Conservation (phyloP, 1,140 invertebrate species). For the Halotydeus destructor region DNA sequence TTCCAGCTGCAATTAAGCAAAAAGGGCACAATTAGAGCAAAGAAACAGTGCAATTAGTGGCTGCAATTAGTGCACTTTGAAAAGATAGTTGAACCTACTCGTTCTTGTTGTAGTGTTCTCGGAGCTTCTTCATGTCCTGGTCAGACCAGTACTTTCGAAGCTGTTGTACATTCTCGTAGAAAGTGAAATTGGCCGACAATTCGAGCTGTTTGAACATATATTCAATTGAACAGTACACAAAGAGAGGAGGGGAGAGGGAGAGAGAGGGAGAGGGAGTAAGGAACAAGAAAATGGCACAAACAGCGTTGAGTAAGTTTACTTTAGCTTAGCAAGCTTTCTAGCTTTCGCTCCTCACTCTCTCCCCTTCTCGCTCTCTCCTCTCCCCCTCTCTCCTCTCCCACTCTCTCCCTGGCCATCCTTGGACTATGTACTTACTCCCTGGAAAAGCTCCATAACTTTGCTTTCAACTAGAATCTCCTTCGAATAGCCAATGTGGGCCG, state of each 20-base stretch:
- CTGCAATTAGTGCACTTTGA: background rate
- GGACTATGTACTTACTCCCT: slow-evolving; percentile 22
- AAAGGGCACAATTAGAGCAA: background rate
- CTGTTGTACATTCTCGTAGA: background rate
- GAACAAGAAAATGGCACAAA: no score
- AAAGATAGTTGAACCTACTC: slow-evolving; percentile 2
- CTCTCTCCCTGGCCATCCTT: slow-evolving; percentile 30
- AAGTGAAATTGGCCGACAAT: background rate
- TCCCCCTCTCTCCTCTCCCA: slow-evolving; percentile 43
- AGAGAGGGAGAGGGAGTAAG: no score
- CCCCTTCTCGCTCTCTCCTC: no score
- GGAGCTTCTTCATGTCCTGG: background rate
- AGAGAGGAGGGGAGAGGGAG: no score
- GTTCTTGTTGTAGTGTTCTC: background rate
- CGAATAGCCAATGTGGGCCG: slow-evolving; percentile 28
- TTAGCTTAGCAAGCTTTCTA: no score
- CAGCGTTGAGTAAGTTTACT: no score
- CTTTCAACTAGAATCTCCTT: slow-evolving; percentile 26
- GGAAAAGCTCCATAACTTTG: slow-evolving; percentile 21
- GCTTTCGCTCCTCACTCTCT: no score
- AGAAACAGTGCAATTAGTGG: background rate
- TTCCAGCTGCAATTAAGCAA: slow-evolving; percentile 31
- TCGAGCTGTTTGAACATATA: slow-evolving; percentile 47
- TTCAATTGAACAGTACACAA: slow-evolving; percentile 40
- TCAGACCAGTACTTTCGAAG: slow-evolving; percentile 1